phyloP scores from a whole-genome alignment of 2,888 invertebrate species.

The Acronicta psi region DNA sequence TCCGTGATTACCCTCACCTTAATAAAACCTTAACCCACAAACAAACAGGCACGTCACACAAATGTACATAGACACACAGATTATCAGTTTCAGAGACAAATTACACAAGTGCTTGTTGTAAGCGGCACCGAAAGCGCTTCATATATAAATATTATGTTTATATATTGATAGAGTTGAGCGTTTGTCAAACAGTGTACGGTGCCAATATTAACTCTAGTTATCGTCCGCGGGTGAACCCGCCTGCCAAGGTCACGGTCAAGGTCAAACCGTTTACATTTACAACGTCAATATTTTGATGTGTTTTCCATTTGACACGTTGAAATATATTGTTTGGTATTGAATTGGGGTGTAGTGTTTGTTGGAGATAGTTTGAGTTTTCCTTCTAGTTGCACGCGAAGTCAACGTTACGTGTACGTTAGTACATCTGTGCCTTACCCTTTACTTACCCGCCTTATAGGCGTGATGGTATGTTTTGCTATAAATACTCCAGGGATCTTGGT shows the following conservation, averaged over 20 bases:
- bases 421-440: no score
- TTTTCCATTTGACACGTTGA: conserved; percentile 57
- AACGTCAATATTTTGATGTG: conserved; percentile 74
- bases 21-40: conserved; percentile 47
- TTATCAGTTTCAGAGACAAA: conserved; percentile 85
- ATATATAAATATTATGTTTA: conserved; percentile 89
- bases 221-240: conserved; percentile 79
- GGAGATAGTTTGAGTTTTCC: not conserved
- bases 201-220: conserved; percentile 89
- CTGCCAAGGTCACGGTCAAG: conserved; percentile 82
- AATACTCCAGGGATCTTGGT: no score
- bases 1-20: conserved; percentile 5
- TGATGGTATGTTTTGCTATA: no score
- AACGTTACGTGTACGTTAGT: no score
- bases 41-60: conserved; percentile 52
- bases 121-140: conserved; percentile 79
- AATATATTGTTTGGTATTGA: conserved; percentile 32
- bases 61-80: conserved; percentile 70
- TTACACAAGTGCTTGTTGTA: conserved; percentile 80
- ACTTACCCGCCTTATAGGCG: no score
- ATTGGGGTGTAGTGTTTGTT: conserved; percentile 22
- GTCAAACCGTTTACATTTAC: conserved; percentile 69
- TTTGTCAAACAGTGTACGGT: conserved; percentile 86
- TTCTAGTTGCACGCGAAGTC: not conserved
- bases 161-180: conserved; percentile 88